These are phyloP conservation scores for Dendropsophus ebraccatus DNA, from an alignment of 2,113 vertebrate species.

Conservation along the genomic window DNA sequence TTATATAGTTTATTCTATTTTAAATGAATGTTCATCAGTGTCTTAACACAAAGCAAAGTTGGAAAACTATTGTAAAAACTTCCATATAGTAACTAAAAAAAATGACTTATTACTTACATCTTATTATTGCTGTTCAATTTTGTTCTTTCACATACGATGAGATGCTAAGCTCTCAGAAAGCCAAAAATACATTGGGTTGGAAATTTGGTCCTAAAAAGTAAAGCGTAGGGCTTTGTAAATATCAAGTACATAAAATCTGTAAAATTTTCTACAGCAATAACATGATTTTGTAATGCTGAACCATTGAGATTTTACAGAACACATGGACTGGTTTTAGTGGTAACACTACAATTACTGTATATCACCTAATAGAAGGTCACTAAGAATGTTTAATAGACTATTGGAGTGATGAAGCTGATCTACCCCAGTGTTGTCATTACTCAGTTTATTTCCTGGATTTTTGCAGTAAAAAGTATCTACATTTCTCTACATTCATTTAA, in stretches of 20 bases:
- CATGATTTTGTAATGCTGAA: constrained; percentile 29
- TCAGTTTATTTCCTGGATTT: neutral
- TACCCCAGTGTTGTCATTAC: neutral
- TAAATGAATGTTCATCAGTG: neutral
- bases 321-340: neutral
- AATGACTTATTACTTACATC: constrained; percentile 59
- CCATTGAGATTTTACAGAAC: constrained; percentile 41
- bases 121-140: constrained; percentile 45
- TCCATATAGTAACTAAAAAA: constrained; percentile 43
- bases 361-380: neutral
- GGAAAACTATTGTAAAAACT: constrained; percentile 7
- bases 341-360: neutral
- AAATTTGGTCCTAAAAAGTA: constrained; percentile 54
- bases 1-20: neutral
- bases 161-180: constrained; percentile 52
- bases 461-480: neutral
- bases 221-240: constrained; percentile 60
- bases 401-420: neutral
- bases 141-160: constrained; percentile 48
- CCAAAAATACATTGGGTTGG: constrained; percentile 48
- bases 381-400: neutral
- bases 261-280: constrained; percentile 41
- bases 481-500: neutral
- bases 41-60: constrained; percentile 22
- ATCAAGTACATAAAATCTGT: constrained; percentile 53